phyloP scores from a whole-genome alignment of 2,797 vertebrate species.

The Pangasius mekongensis region DNA sequence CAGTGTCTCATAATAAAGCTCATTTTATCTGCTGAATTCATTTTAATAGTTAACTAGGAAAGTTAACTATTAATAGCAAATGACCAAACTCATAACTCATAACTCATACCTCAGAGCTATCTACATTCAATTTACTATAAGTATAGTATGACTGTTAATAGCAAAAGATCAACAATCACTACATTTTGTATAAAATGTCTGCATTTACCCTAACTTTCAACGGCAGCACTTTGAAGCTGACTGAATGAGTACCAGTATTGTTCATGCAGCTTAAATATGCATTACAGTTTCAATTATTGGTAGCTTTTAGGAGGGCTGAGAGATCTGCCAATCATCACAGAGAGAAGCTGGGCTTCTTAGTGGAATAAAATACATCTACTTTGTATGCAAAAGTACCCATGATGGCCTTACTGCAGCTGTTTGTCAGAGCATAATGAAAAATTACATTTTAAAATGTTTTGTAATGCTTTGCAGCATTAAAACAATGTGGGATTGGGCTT shows the following conservation, averaged over 20 bases:
- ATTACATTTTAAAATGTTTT: not conserved
- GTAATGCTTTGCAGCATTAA: not conserved
- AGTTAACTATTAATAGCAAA: not conserved
- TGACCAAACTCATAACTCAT: too few relatives aligned
- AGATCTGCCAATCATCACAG: not conserved
- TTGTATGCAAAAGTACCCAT: not conserved
- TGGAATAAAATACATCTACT: not conserved
- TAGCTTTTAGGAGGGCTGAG: not conserved
- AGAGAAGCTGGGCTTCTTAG: not conserved
- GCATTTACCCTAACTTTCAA: not conserved
- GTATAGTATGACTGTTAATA: not conserved
- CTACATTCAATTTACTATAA: not conserved
- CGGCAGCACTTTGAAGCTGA: not conserved
- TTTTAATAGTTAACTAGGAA: not conserved
- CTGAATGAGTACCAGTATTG: not conserved
- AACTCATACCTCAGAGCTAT: not conserved
- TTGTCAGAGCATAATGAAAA: not conserved
- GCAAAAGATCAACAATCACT: not conserved
- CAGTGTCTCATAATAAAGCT: not conserved
- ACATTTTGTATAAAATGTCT: not conserved
- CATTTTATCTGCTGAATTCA: not conserved
- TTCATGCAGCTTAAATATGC: conserved; percentile 3
- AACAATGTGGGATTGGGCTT: not conserved
- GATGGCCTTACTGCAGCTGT: not conserved
- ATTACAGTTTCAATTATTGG: not conserved